phyloP scores from a whole-genome alignment of 1,140 invertebrate species.

The Pteromalus puparum region DNA sequence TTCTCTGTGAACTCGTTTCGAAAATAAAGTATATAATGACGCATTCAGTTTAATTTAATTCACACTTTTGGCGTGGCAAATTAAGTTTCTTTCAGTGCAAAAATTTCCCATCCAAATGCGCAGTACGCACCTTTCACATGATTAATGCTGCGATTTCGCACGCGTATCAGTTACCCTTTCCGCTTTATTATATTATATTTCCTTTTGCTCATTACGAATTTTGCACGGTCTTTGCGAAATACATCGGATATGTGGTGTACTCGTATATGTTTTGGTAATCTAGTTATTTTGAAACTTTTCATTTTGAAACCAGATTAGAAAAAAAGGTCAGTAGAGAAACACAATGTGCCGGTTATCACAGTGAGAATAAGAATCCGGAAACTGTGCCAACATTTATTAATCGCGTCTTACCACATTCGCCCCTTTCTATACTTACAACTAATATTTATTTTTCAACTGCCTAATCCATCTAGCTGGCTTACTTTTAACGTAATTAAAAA shows the following conservation, averaged over 20 bases:
- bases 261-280: not conserved
- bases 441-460: too few species aligned
- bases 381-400: too few species aligned
- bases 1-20: not conserved
- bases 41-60: not conserved
- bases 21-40: not conserved
- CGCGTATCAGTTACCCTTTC: not conserved
- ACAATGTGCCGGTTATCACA: too few species aligned
- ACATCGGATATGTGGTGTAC: not conserved
- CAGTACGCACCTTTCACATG: slow-evolving; percentile 1
- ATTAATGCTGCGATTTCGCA: not conserved
- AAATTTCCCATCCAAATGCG: not conserved
- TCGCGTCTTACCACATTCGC: too few species aligned
- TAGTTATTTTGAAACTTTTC: not conserved
- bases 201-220: not conserved
- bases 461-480: too few species aligned
- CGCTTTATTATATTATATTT: not conserved
- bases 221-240: not conserved
- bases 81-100: not conserved
- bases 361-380: not conserved
- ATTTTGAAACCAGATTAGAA: not conserved
- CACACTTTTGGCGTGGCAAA: too few species aligned
- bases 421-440: too few species aligned
- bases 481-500: not conserved
- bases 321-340: not conserved